Base-by-base conservation (phyloP, 2,888 invertebrate species). In the Caenorhabditis sp. region DNA sequence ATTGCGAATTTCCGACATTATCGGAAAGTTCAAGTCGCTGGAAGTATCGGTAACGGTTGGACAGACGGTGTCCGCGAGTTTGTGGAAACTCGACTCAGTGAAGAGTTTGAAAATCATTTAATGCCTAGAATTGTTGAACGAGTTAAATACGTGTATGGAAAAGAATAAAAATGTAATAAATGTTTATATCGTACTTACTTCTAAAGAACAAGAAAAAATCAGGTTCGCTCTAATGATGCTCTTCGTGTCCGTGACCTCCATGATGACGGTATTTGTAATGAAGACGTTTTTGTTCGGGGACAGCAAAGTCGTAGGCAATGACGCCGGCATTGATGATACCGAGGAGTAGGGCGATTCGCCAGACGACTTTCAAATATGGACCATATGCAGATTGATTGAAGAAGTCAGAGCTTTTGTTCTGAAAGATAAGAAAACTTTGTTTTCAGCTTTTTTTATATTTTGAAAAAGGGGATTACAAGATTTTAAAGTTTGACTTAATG, bases 201-300 rank as follows among this genome's bases (percentile, higher is more conserved):
- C 17, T 27, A 20, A n/a, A 27, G 20, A 58, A 27, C 12, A 70
- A 64, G 62, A 65, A 65, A 70, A 59, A n/a, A 21, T 43, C 43
- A 17, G 43, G 3, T 43, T 43, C 43, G 3, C 14, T 31, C 58
- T 69, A 70, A 59, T 76, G 68, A 23, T 76, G 71, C n/a, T 72
- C 69, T 10, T 76, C 68, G 38, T 77, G 75, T 8, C 74, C 78
- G 70, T 81, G 80, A 49, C 71, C 68, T 17, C 76, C 74, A 57
- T 83, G 77, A 43, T 78, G 67, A 50, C 80, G 77, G 67, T 83
- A 77, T 70, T 84, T 84, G 75, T 83, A 83, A 53, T 82, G 76
- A 20, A 84, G 80, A 38, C 84, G 68, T 59, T 84, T 78, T 65
- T 78, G 70, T 64, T 84, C 84, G 23, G 84, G 84, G n/a, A 83